These are phyloP conservation scores for Microctenopoma stevenorrisi DNA, from an alignment of 2,797 vertebrate genomes.

Conservation along the genomic window DNA sequence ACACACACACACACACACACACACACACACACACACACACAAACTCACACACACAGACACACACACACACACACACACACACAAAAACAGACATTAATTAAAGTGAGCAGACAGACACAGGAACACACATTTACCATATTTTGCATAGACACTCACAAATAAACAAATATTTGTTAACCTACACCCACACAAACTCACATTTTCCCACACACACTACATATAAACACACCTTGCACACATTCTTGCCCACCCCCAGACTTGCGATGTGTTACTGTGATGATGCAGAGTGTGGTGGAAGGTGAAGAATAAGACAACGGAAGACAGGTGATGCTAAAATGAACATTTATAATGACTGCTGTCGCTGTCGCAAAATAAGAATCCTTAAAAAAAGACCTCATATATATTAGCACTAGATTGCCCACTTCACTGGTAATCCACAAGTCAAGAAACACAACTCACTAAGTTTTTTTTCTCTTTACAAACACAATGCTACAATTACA, in stretches of 20 bases:
- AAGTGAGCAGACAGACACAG: conserved; percentile 30
- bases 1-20: not conserved
- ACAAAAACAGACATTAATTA: not conserved
- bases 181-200: conserved; percentile 39
- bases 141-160: conserved; percentile 59
- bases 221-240: conserved; percentile 24
- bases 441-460: conserved; percentile 94
- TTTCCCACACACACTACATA: conserved; percentile 18
- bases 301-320: conserved; percentile 97
- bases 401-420: conserved; percentile 92
- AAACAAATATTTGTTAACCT: conserved; percentile 53
- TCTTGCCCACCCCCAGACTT: conserved; percentile 82
- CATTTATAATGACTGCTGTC: conserved; percentile 96
- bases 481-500: conserved; percentile 92
- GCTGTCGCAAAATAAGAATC: conserved; percentile 88
- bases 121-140: conserved; percentile 22
- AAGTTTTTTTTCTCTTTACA: conserved; percentile 86
- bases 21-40: conserved; percentile 11
- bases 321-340: conserved; percentile 98
- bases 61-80: conserved; percentile 7
- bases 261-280: conserved; percentile 90
- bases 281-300: conserved; percentile 89
- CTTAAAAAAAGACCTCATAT: conserved; percentile 92
- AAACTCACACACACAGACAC: not conserved
- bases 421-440: conserved; percentile 93